A percentile compares a stretch with the other conserved stretches of the same genome.
Evolutionary conservation across 2,797 vertebrate genomes (phyloP).

Genomic region (Avahi laniger): DNA sequence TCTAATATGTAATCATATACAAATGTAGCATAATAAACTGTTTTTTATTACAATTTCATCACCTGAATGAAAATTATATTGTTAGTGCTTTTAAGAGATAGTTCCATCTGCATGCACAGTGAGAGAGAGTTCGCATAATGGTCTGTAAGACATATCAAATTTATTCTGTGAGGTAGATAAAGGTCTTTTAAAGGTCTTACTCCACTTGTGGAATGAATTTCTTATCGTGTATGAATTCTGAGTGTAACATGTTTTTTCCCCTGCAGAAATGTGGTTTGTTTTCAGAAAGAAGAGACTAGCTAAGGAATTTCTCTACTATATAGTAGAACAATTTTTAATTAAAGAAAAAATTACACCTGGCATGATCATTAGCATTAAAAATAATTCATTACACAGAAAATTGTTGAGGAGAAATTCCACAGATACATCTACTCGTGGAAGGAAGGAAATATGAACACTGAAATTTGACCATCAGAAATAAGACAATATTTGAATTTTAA

Average conservation of each 20-base stretch:
- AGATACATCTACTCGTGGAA: conserved; percentile 46
- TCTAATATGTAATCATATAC: conserved; percentile 75
- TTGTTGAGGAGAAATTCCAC: conserved; percentile 54
- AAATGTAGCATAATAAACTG: conserved; percentile 80
- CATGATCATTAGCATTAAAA: conserved; percentile 71
- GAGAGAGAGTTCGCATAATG: conserved; percentile 81
- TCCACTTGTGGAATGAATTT: conserved; percentile 87
- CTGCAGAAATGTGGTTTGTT: conserved; percentile 79
- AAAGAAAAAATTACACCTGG: conserved; percentile 73
- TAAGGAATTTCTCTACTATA: conserved; percentile 78
- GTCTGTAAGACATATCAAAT: conserved; percentile 85
- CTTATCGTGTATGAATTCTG: conserved; percentile 83
- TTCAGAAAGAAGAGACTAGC: conserved; percentile 70
- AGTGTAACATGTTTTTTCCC: conserved; percentile 72
- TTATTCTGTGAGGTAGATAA: conserved; percentile 85
- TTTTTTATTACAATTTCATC: conserved; percentile 75
- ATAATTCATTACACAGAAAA: conserved; percentile 68
- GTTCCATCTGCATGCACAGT: conserved; percentile 78
- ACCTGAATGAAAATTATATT: conserved; percentile 79
- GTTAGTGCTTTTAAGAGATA: conserved; percentile 75
- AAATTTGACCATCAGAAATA: not conserved
- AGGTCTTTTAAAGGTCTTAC: conserved; percentile 87
- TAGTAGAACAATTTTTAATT: conserved; percentile 74
- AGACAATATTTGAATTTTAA: not conserved
- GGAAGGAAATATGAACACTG: conserved; percentile 33